These are phyloP conservation scores for Conus betulinus DNA, from an alignment of 1,140 invertebrate species.

Conservation along the genomic window DNA sequence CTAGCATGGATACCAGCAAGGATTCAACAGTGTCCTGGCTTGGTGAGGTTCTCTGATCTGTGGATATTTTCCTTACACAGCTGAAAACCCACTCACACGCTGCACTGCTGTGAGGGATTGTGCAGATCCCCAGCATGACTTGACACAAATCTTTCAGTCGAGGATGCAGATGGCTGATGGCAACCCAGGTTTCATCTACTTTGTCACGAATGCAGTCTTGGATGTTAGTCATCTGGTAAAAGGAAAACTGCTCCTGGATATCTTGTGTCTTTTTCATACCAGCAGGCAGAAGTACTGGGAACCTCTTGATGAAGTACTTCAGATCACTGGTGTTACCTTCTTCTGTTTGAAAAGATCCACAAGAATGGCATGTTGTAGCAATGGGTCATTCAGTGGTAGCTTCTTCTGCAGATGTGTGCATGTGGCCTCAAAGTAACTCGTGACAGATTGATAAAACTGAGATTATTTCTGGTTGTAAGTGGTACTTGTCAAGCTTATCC, in stretches of 20 bases:
- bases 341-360: background rate
- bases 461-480: background rate
- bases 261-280: background rate
- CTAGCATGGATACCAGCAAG: background rate
- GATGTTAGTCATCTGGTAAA: background rate
- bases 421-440: background rate
- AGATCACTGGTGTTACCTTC: background rate
- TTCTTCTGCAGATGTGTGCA: background rate
- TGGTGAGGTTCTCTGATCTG: slow-evolving; percentile 3
- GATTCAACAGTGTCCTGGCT: background rate
- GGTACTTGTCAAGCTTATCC: background rate
- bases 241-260: slow-evolving; percentile 1
- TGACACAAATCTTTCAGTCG: background rate
- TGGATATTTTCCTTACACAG: background rate
- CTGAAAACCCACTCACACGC: slow-evolving; percentile 1
- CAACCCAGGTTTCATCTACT: background rate
- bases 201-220: background rate
- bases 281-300: background rate
- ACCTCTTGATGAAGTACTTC: background rate
- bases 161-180: no score
- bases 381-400: background rate
- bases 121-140: slow-evolving; percentile 22
- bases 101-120: slow-evolving; percentile 16
- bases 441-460: slow-evolving; percentile 1
- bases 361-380: background rate